phyloP scores from a whole-genome alignment of 2,797 vertebrate species.

The Coccyzus lansbergi region DNA sequence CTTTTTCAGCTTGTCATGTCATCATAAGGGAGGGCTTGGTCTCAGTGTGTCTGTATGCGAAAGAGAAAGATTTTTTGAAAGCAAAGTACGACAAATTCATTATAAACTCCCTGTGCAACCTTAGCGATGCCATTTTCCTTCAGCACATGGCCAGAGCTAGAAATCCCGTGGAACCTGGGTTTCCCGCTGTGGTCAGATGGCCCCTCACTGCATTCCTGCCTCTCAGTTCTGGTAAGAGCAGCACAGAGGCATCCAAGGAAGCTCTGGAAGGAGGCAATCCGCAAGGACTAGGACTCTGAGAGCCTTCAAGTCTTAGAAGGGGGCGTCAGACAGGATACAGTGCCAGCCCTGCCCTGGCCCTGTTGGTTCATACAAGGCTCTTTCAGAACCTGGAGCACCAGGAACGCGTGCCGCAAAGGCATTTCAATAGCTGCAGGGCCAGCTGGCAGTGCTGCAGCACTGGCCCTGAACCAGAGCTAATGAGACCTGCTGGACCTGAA shows the following conservation, averaged over 20 bases:
- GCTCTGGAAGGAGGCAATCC: constrained; percentile 14
- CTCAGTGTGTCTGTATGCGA: background rate
- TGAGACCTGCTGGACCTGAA: constrained; percentile 13
- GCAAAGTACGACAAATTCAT: accelerated
- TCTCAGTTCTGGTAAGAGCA: background rate
- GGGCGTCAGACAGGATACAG: background rate
- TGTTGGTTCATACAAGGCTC: background rate
- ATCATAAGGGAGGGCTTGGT: background rate
- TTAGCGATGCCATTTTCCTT: background rate
- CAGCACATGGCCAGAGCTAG: background rate
- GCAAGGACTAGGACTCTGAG: background rate
- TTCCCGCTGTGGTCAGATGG: background rate
- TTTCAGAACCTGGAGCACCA: background rate
- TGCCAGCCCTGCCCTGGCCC: background rate
- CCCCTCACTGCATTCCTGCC: background rate
- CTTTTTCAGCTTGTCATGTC: background rate
- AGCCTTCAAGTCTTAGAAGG: background rate
- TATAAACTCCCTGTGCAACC: background rate
- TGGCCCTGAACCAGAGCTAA: constrained; percentile 23
- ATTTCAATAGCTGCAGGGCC: background rate
- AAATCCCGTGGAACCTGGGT: accelerated
- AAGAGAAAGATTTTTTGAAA: background rate
- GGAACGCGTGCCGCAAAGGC: background rate
- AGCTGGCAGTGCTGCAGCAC: background rate
- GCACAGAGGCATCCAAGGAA: background rate